Base-by-base conservation (phyloP, 2,797 vertebrate genomes). In the Myotis pilosus region DNA sequence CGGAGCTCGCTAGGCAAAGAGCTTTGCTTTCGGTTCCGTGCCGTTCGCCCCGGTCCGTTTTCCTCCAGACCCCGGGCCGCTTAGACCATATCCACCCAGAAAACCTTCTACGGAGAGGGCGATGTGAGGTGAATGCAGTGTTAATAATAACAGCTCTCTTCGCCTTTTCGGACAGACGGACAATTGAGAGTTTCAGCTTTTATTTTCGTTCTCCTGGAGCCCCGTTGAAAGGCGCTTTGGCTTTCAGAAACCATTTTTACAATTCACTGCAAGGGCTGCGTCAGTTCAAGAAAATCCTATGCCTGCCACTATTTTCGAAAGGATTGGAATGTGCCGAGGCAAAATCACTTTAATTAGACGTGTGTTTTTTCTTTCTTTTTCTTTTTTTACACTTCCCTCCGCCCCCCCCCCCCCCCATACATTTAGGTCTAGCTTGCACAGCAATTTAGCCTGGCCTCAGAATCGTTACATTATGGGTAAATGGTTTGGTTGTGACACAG, bases 141-240 rank as follows among this genome's bases (percentile, higher is more conserved):
- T 75, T 91, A 96, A 41, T 49, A 93, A n/a, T 81, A 96, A 47
- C 38, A 87, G 60, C 41, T 90, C 36, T 94, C 92, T 96, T 97
- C 94, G 68, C 15, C 78, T 68, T 23, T 3, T 92, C 30, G 88
- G 84, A 69, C 82, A 88, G 87, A 66, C 53, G 44, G 88, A 78
- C n/a, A 80, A 13, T 84, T 93, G 85, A 80, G 72, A 66, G 36
- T 94, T 95, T 96, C 55, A 0, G 60, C 60, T 95, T 92, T 96
- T 87, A 51, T 78, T 89, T 72, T 95, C 80, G 17, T 71, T 91
- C 68, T 33, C 89, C 82, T 95, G 89, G 87, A 11, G 86, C 55
- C 51, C 80, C 85, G 68, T 95, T 89, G 95, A 97, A 92, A 96
- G 36, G 74, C 47, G 25, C 44, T 75, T 0, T 0, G 36, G 44